A percentile compares a stretch with the other conserved stretches of the same genome.
Conservation (phyloP, 2,797 vertebrate species). For the Xiphophorus birchmanni region DNA sequence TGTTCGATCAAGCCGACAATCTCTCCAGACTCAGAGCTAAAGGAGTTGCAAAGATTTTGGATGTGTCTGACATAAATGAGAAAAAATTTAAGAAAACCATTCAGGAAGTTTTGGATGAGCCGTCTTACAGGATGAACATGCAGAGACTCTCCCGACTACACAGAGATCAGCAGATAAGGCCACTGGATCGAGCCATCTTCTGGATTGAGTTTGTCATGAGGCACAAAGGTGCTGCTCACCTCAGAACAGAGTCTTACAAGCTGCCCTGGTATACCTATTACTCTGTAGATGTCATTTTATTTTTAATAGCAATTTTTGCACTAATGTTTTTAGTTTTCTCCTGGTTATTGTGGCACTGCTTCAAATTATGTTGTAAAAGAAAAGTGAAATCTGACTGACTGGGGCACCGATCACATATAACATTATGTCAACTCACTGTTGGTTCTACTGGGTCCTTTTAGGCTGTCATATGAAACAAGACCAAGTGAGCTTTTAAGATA, state of each 20-base stretch:
- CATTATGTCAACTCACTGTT: neutral
- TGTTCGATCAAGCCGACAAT: slow-evolving; percentile 78
- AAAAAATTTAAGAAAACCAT: slow-evolving; percentile 20
- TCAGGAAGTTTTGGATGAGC: slow-evolving; percentile 72
- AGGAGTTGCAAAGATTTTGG: slow-evolving; percentile 56
- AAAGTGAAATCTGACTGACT: slow-evolving; percentile 55
- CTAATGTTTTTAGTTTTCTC: neutral
- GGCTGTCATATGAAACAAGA: neutral
- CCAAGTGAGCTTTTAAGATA: neutral
- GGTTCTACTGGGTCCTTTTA: neutral
- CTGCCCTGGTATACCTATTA: slow-evolving; percentile 78
- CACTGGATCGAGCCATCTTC: slow-evolving; percentile 76
- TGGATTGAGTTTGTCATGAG: slow-evolving; percentile 81
- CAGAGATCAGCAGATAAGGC: slow-evolving; percentile 69
- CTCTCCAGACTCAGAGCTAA: slow-evolving; percentile 62
- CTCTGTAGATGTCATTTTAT: slow-evolving; percentile 69
- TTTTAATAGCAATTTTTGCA: slow-evolving; percentile 14
- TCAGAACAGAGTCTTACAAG: slow-evolving; percentile 75
- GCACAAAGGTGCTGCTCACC: slow-evolving; percentile 74
- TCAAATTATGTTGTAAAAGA: slow-evolving; percentile 43
- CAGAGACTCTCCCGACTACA: slow-evolving; percentile 76
- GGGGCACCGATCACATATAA: no score
- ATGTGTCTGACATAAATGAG: slow-evolving; percentile 36
- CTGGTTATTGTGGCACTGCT: slow-evolving; percentile 18
- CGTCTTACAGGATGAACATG: slow-evolving; percentile 79